Conservation (phyloP, 2,888 invertebrate species). For the Acleris cristana region DNA sequence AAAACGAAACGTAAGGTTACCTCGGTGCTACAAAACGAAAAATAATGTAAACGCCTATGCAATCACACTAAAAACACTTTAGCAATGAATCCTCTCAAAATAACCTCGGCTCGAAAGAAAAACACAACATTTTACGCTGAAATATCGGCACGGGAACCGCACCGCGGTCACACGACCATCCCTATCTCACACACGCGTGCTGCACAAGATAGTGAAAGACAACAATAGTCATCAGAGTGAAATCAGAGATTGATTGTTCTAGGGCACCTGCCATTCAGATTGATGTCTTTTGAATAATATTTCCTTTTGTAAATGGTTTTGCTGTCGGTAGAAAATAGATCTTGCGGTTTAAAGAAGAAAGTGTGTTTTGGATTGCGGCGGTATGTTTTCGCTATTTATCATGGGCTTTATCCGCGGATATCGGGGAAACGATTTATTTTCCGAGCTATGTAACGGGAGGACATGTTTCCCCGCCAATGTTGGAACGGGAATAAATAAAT, state of each 20-base stretch:
- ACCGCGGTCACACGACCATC: conserved; percentile 19
- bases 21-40: not conserved
- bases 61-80: conserved; percentile 27
- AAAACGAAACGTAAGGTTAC: too few relatives aligned
- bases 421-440: conserved; percentile 36
- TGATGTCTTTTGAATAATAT: conserved; percentile 38
- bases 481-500: not conserved
- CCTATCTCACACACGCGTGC: not conserved
- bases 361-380: not conserved
- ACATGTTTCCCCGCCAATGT: conserved; percentile 20
- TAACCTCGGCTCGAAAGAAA: conserved; percentile 11
- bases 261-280: conserved; percentile 35
- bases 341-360: not conserved
- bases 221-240: conserved; percentile 27
- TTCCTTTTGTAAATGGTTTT: conserved; percentile 31
- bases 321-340: conserved; percentile 2
- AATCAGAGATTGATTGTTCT: conserved; percentile 38
- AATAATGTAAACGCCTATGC: not conserved
- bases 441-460: conserved; percentile 26
- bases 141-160: conserved; percentile 13
- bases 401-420: conserved; percentile 31
- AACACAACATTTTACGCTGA: conserved; percentile 15
- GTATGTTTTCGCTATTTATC: conserved; percentile 31
- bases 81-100: conserved; percentile 26
- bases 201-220: conserved; percentile 16